phyloP scores from a whole-genome alignment of 2,888 invertebrate genomes.

The Dryocosmus kuriphilus region DNA sequence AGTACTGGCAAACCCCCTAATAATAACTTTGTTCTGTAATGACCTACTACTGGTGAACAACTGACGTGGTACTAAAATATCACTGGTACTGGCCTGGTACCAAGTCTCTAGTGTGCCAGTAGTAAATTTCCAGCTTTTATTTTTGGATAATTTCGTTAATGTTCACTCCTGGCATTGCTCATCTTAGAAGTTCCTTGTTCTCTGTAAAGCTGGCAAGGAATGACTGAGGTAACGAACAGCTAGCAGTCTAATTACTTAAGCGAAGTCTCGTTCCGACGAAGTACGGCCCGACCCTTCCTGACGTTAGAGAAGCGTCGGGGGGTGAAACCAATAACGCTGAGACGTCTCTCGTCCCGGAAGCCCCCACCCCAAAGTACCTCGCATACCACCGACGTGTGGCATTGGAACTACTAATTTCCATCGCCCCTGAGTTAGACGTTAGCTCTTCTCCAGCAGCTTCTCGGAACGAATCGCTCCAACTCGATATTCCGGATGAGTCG shows the following conservation, averaged over 20 bases:
- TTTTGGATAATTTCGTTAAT: background rate
- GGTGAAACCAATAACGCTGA: conserved; percentile 76
- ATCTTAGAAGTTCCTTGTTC: conserved; percentile 56
- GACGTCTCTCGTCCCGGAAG: conserved; percentile 63
- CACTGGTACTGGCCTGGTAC: no score
- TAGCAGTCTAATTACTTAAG: conserved; percentile 75
- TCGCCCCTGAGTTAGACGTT: conserved; percentile 74
- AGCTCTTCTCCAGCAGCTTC: conserved; percentile 59
- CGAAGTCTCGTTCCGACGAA: conserved; percentile 66
- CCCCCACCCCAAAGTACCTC: conserved; percentile 63
- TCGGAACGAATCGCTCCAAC: conserved; percentile 52
- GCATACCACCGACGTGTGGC: conserved; percentile 68
- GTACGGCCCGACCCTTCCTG: conserved; percentile 53
- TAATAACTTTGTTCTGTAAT: no score
- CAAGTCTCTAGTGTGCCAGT: no score
- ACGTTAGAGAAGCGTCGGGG: conserved; percentile 59
- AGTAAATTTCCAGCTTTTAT: background rate
- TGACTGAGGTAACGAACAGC: conserved; percentile 73
- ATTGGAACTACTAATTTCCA: conserved; percentile 74
- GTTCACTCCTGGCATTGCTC: conserved; percentile 5
- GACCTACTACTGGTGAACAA: no score
- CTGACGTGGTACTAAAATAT: no score
- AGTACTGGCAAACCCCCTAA: no score
- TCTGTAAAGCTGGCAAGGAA: conserved; percentile 57
- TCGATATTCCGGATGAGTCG: conserved; percentile 40